Evolutionary conservation across 2,113 vertebrate species (phyloP).

Genomic region (Nothocercus julius): DNA sequence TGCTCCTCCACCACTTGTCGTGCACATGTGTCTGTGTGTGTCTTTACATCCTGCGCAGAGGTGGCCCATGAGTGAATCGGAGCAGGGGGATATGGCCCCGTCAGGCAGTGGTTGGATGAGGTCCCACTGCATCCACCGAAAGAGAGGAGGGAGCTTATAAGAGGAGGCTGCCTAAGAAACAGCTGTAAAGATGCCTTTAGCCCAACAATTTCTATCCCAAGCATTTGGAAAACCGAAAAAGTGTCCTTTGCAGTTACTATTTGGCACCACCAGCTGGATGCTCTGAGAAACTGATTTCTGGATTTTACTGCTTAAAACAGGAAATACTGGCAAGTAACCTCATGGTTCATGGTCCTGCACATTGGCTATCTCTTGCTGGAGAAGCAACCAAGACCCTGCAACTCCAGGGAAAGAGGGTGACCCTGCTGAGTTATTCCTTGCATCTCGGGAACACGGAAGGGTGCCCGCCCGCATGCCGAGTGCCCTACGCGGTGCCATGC

Average conservation of each 20-base stretch:
- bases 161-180: background rate
- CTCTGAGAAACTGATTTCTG: constrained; percentile 34
- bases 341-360: background rate
- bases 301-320: background rate
- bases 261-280: constrained; percentile 74
- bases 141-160: background rate
- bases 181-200: background rate
- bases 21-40: background rate
- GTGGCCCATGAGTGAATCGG: background rate
- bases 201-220: background rate
- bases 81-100: background rate
- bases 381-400: background rate
- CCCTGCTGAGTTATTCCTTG: background rate
- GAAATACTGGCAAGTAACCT: background rate
- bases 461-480: background rate
- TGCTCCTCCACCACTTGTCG: background rate
- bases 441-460: background rate
- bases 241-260: constrained; percentile 37
- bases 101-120: background rate
- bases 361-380: background rate
- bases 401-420: background rate
- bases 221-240: background rate
- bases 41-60: background rate
- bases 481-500: background rate
- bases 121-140: background rate